Evolutionary conservation across 2,113 vertebrate genomes (phyloP).

Genomic region (Vanacampus margaritifer): DNA sequence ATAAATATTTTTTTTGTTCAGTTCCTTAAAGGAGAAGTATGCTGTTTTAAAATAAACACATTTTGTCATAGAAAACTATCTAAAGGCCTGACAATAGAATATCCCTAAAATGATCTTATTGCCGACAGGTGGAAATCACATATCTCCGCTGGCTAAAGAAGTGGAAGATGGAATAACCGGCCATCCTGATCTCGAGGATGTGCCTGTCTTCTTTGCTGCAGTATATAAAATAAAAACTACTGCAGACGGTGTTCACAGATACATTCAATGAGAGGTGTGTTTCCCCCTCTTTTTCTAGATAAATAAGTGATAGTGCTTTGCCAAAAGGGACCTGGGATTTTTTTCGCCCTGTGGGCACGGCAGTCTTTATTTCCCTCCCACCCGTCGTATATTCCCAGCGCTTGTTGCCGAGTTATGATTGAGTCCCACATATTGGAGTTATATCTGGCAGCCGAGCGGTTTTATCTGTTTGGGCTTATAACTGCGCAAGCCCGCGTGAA

Average conservation of each 20-base stretch:
- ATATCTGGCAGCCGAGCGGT: conserved; percentile 69
- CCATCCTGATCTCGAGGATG: conserved; percentile 49
- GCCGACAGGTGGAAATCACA: no score
- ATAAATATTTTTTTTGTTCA: no score
- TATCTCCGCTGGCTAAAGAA: conserved; percentile 8
- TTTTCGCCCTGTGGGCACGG: conserved; percentile 65
- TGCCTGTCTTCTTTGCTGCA: conserved; percentile 27
- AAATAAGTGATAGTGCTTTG: conserved; percentile 62
- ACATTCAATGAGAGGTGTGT: conserved; percentile 29
- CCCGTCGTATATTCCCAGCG: conserved; percentile 61
- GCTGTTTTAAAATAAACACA: no score
- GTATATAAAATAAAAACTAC: conserved; percentile 45
- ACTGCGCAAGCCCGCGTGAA: conserved; percentile 48
- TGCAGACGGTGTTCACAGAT: conserved; percentile 35
- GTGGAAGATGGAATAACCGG: conserved; percentile 60
- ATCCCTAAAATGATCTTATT: no score
- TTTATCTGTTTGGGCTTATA: conserved; percentile 71
- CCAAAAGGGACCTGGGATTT: conserved; percentile 65
- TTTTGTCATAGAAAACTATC: no score
- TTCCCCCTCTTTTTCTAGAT: conserved; percentile 52
- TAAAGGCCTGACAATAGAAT: no score
- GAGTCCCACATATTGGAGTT: conserved; percentile 74
- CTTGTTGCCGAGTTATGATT: conserved; percentile 65
- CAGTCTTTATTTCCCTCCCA: conserved; percentile 70
- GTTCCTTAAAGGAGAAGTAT: no score